phyloP scores from a whole-genome alignment of 1,140 invertebrate genomes.

The Lordiphosa stackelbergi region DNA sequence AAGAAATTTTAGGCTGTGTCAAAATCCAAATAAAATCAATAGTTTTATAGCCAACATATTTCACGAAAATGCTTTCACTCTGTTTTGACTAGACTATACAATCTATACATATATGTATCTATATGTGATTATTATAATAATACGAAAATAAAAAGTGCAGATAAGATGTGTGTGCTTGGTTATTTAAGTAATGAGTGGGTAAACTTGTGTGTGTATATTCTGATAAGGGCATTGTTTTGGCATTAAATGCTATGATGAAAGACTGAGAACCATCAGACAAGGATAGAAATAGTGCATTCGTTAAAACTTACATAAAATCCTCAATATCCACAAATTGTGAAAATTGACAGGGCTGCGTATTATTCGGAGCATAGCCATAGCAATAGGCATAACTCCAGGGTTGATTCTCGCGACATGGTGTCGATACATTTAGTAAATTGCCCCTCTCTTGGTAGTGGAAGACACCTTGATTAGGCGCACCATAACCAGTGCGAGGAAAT shows the following conservation, averaged over 20 bases:
- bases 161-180: conserved; percentile 32
- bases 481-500: conserved; percentile 5
- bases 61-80: too few relatives aligned
- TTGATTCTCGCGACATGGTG: conserved; percentile 79
- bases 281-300: not conserved
- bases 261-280: too few relatives aligned
- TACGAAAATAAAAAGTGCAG: conserved; percentile 38
- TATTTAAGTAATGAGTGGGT: not conserved
- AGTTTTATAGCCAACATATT: too few relatives aligned
- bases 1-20: too few relatives aligned
- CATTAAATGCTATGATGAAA: too few relatives aligned
- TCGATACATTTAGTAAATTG: conserved; percentile 42
- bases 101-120: conserved; percentile 18
- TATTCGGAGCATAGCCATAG: conserved; percentile 78
- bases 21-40: too few relatives aligned
- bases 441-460: conserved; percentile 27
- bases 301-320: conserved; percentile 83
- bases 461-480: too few relatives aligned
- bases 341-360: conserved; percentile 80
- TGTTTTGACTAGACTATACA: too few relatives aligned
- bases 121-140: conserved; percentile 35
- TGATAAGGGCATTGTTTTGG: too few relatives aligned
- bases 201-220: too few relatives aligned
- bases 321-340: conserved; percentile 82
- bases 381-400: conserved; percentile 82